Evolutionary conservation across 2,797 vertebrate genomes (phyloP), one percentile per base, ranked within the genome.

Genomic region (Toxotes lorentzi): DNA sequence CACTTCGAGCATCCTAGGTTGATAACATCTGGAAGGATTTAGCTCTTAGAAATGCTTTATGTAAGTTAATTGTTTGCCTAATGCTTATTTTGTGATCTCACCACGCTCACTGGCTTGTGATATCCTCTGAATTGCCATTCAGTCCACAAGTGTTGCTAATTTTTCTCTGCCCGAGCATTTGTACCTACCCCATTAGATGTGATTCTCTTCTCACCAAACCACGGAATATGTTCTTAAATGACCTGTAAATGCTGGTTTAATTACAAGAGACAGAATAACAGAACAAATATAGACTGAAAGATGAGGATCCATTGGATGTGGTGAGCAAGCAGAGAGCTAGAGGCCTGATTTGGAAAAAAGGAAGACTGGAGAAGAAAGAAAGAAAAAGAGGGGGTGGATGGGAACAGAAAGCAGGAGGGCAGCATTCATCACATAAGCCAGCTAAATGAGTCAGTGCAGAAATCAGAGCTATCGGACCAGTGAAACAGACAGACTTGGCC

Each of bases 1-100:
- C 71, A 70, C 58, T 35, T 12, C 59, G 65, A 72, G 65, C 59
- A 79, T 76, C 71, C 60, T 54, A 60, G 43, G 56, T 80, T 75
- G 47, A 78, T 73, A 30, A 62, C 86, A 89, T 89, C 81, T 90
- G 87, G 84, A 82, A 87, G 65, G 24, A 84, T 64, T 90, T 88
- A 78, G 56, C 23, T 64, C 47, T 45, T 24, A 63, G n/a, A 67
- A 81, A 69, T 51, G 40, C 5, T 72, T 76, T 72, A 43, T 75
- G 75, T 80, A 32, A 41, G 12, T 69, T 38, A 72, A 57, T 34
- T 75, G 56, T 80, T 82, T 78, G 50, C 73, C 38, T 62, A 67
- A 77, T 77, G 45, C 57, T 50, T 64, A 79, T 67, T 82, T 77
- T 30, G 27, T 71, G 81, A 81, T 79, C 78, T 76, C 34, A 60